phyloP scores from a whole-genome alignment of 2,113 vertebrate genomes.

The Sterna hirundo region DNA sequence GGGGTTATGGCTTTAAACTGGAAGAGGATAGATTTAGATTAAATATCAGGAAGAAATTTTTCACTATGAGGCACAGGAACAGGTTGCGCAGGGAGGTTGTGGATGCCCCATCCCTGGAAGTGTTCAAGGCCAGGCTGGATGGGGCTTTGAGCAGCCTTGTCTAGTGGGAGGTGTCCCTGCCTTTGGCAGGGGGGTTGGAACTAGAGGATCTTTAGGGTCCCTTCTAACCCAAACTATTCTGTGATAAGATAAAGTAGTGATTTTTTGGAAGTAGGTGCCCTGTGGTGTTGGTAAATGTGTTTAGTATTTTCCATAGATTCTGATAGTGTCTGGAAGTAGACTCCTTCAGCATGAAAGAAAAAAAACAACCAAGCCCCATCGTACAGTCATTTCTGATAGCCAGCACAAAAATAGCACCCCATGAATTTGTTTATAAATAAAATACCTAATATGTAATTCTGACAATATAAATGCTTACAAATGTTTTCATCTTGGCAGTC shows the following conservation, averaged over 20 bases:
- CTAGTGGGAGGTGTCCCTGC: background rate
- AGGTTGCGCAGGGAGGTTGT: background rate
- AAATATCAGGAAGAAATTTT: background rate
- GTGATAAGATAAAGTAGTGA: background rate
- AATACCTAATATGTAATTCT: background rate
- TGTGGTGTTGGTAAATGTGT: background rate
- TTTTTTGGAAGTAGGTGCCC: background rate
- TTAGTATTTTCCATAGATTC: background rate
- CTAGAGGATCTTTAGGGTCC: background rate
- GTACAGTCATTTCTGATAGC: background rate
- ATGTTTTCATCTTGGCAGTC: background rate
- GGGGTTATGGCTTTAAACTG: background rate
- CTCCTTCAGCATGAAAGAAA: background rate
- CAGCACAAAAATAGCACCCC: background rate
- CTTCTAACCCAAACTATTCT: background rate
- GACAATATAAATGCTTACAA: background rate
- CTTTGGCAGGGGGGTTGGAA: background rate
- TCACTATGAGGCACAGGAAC: background rate
- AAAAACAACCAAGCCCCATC: background rate
- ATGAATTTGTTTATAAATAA: background rate
- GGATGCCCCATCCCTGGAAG: background rate
- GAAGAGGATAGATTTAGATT: background rate
- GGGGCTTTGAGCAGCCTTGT: background rate
- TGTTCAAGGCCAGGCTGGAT: background rate
- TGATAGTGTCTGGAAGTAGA: background rate